Evolutionary conservation across 2,888 invertebrate genomes (phyloP).

Genomic region (Eupithecia exiguata): DNA sequence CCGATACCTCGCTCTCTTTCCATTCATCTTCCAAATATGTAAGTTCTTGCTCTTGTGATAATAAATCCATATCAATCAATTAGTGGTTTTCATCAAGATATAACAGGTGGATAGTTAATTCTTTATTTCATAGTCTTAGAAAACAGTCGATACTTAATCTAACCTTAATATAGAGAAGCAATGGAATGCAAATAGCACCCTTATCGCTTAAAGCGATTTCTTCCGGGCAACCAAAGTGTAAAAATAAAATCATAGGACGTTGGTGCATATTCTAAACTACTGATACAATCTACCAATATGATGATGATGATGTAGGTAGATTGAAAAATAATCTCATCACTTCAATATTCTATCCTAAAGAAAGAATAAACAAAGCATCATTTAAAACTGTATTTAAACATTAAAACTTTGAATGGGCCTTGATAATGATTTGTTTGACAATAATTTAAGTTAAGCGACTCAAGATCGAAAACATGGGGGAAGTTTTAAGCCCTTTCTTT

Average conservation of each 20-base stretch:
- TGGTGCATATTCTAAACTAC: background rate
- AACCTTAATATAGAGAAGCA: background rate
- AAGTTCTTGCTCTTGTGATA: too few relatives aligned
- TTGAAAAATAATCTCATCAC: background rate
- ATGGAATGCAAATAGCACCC: background rate
- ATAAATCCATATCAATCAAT: too few relatives aligned
- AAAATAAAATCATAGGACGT: background rate
- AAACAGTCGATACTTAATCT: background rate
- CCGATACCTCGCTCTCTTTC: too few relatives aligned
- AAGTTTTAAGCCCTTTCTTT: background rate
- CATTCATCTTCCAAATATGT: too few relatives aligned
- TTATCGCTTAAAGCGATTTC: background rate
- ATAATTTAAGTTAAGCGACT: conserved; percentile 25
- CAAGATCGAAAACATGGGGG: background rate
- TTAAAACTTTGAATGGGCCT: background rate
- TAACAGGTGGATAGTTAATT: background rate
- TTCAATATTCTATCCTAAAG: background rate
- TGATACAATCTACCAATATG: background rate
- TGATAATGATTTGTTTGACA: conserved; percentile 19
- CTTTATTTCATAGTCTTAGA: background rate
- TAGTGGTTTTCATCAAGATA: too few relatives aligned
- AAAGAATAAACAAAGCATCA: background rate
- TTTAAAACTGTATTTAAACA: background rate
- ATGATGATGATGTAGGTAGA: background rate
- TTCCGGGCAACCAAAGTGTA: background rate